Conservation (phyloP, 2,888 invertebrate species). For the Fabriciana adippe region DNA sequence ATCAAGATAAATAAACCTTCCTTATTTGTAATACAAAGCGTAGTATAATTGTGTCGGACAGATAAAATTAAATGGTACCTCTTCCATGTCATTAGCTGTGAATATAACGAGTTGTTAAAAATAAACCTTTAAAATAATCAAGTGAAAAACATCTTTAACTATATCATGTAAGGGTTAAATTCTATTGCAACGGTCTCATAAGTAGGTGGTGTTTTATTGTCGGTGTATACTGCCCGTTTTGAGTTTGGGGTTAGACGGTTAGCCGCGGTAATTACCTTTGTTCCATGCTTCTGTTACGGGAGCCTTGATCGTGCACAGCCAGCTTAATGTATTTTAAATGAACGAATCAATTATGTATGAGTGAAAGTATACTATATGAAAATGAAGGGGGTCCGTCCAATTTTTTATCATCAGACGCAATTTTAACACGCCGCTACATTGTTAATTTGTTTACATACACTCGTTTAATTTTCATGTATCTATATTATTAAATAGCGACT, state of each 20-base stretch:
- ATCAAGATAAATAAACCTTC: slow-evolving; percentile 16
- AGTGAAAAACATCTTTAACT: slow-evolving; percentile 17
- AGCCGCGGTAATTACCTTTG: slow-evolving; percentile 54
- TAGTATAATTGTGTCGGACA: slow-evolving; percentile 31
- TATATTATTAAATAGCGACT: no score
- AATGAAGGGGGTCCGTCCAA: slow-evolving; percentile 57
- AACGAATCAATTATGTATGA: slow-evolving; percentile 64
- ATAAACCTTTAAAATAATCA: slow-evolving; percentile 14
- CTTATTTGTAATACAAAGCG: slow-evolving; percentile 22
- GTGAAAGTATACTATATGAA: slow-evolving; percentile 49
- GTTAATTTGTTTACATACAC: slow-evolving; percentile 2
- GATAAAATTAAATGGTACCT: slow-evolving; percentile 38
- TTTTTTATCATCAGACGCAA: slow-evolving; percentile 50
- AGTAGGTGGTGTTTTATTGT: slow-evolving; percentile 26
- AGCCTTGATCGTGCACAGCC: slow-evolving; percentile 54
- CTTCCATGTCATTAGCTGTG: slow-evolving; percentile 27
- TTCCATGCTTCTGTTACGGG: slow-evolving; percentile 45
- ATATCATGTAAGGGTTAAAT: slow-evolving; percentile 13
- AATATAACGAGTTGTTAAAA: slow-evolving; percentile 22
- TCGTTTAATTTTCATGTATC: neutral
- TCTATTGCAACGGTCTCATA: neutral
- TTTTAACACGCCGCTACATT: neutral
- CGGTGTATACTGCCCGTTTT: slow-evolving; percentile 28
- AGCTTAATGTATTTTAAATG: slow-evolving; percentile 72
- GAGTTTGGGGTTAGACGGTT: slow-evolving; percentile 36